Evolutionary conservation across 2,888 invertebrate species (phyloP), one percentile per base, ranked within the genome.

Genomic region (Dasysyrphus tricinctus): DNA sequence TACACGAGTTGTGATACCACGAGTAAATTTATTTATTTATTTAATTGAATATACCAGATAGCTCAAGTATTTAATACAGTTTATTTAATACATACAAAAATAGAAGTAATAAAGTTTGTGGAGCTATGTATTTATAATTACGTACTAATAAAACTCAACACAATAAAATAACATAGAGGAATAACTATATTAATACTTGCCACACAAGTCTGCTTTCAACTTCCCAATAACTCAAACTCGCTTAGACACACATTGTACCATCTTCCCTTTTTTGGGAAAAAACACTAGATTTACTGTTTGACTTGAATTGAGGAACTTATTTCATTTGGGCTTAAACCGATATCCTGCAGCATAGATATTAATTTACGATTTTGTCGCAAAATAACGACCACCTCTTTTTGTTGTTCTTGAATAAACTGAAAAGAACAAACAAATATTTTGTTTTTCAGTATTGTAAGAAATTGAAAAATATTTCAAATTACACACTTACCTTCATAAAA

Each of bases 301-400:
- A 12, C 6, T 49, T 67, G 16, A 19, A 49, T 47, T 39, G 86
- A 75, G n/a, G 74, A 57, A 70, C 65, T 74, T 8, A 78, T 86
- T 70, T 86, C 78, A 37, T 70, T 78, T 65, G 59, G 37, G 8
- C 59, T 79, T 7, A 88, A 57, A 1, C 89, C 89, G n/a, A 92
- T 88, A 69, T 90, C 89, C 69, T 89, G 89, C 1, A 92, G 72
- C 80, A 90, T 88, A 44, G 89, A 80, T 59, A 93, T 90, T 8
- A 92, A 80, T 75, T 91, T 90, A n/a, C 90, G 89, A 88, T 92
- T 93, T 73, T 91, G 90, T 37, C 88, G 89, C 88, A 93, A 88
- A 14, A 92, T 89, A 49, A 87, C 86, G 81, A 90, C 88, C 3
- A 92, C 90, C 77, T 92, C 93, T 19, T 90, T 88, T 80, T 92